phyloP scores from a whole-genome alignment of 2,113 vertebrate genomes.

The Nansenia antarctica region DNA sequence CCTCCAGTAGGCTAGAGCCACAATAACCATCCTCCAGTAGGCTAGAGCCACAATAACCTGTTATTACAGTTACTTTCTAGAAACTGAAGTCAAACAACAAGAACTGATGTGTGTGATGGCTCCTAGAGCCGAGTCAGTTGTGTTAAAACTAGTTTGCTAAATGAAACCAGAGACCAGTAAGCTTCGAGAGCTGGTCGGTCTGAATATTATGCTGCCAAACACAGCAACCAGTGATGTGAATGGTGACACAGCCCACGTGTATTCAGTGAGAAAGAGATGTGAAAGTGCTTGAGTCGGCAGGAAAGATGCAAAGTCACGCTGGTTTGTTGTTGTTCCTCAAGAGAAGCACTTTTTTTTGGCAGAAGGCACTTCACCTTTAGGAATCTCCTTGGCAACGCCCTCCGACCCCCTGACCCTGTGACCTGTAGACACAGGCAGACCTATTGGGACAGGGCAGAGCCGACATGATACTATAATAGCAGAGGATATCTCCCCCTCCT shows the following conservation, averaged over 20 bases:
- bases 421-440: not conserved
- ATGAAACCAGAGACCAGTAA: not conserved
- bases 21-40: constrained; percentile 16
- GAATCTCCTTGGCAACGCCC: constrained; percentile 34
- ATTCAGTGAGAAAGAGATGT: constrained; percentile 25
- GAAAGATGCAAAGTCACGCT: constrained; percentile 28
- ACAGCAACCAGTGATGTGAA: not conserved
- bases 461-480: not conserved
- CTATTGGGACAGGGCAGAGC: constrained; percentile 11
- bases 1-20: constrained; percentile 15
- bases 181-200: no score
- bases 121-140: constrained; percentile 41
- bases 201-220: constrained; percentile 25
- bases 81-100: not conserved
- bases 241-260: no score
- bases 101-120: constrained; percentile 3
- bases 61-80: constrained; percentile 48
- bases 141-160: not conserved
- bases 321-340: constrained; percentile 62
- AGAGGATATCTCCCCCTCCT: no score
- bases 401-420: not conserved
- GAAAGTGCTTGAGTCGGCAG: constrained; percentile 30
- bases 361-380: constrained; percentile 73
- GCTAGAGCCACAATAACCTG: not conserved
- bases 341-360: constrained; percentile 78